phyloP scores from a whole-genome alignment of 2,888 invertebrate species.

The Escarpia spicata region DNA sequence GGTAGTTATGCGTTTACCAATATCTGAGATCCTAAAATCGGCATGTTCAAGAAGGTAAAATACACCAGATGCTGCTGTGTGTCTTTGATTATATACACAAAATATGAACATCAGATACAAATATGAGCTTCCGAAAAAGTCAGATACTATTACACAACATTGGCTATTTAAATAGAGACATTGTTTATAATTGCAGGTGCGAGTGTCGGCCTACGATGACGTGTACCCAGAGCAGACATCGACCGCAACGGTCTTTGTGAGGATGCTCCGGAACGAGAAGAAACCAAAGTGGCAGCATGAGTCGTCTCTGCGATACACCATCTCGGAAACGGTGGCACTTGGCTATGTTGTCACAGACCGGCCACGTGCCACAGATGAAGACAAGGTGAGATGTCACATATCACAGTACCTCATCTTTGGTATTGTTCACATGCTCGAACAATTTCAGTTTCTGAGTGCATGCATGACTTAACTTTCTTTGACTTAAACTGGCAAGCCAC shows the following conservation, averaged over 20 bases:
- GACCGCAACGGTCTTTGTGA: constrained; percentile 51
- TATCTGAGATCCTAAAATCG: too few relatives aligned
- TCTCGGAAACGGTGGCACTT: constrained; percentile 47
- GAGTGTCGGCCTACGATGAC: constrained; percentile 47
- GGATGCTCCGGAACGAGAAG: constrained; percentile 53
- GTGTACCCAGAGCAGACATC: constrained; percentile 49
- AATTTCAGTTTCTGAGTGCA: background rate
- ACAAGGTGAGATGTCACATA: constrained; percentile 30
- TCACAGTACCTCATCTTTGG: background rate
- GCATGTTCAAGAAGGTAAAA: too few relatives aligned
- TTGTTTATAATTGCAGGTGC: constrained; percentile 44
- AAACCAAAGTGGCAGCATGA: constrained; percentile 45
- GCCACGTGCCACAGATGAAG: constrained; percentile 39
- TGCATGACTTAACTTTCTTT: too few relatives aligned
- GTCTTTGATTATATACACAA: too few relatives aligned
- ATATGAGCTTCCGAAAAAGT: background rate
- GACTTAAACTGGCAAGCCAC: background rate
- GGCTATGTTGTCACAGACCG: constrained; percentile 43
- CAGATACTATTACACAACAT: background rate
- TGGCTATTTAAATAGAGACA: background rate
- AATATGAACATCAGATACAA: background rate
- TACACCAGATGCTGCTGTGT: too few relatives aligned
- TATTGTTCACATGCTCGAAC: background rate
- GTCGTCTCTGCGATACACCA: constrained; percentile 37
- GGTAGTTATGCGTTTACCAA: too few relatives aligned